These are phyloP conservation scores for Lagodon rhomboides DNA, from an alignment of 2,797 vertebrate species.

Conservation along the genomic window DNA sequence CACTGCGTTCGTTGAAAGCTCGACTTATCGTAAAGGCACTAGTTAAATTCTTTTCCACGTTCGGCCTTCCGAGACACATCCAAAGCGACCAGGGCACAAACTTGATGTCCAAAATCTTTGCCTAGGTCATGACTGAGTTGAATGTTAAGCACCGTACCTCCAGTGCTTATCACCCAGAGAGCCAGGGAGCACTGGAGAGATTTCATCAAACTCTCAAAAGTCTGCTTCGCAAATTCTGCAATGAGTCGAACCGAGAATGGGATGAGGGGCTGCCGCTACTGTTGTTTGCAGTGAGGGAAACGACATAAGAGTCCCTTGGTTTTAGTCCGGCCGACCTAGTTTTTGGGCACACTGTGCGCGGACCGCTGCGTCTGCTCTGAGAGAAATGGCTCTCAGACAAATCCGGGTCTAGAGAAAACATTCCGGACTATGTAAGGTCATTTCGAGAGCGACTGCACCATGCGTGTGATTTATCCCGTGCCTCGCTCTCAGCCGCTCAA, in stretches of 20 bases:
- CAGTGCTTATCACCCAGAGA: too few relatives aligned
- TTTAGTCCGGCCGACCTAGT: background rate
- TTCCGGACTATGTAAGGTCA: background rate
- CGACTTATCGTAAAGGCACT: too few relatives aligned
- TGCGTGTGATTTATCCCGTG: background rate
- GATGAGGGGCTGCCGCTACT: constrained; percentile 7
- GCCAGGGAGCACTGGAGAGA: too few relatives aligned
- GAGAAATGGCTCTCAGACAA: background rate
- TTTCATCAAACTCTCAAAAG: background rate
- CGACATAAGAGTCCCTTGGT: background rate
- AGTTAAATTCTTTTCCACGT: too few relatives aligned
- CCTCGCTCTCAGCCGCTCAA: background rate
- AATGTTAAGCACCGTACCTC: too few relatives aligned
- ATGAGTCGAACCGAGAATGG: background rate
- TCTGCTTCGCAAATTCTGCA: background rate
- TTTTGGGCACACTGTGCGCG: background rate
- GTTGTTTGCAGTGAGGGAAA: background rate
- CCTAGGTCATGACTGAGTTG: too few relatives aligned
- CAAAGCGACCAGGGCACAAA: too few relatives aligned
- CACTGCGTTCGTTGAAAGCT: too few relatives aligned
- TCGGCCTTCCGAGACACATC: too few relatives aligned
- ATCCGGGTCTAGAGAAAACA: background rate
- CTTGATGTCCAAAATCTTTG: too few relatives aligned
- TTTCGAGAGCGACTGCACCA: background rate
- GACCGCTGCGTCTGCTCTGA: background rate